Conservation (phyloP, 92 coral and sea anemone genomes). For the Actinernus sp. region DNA sequence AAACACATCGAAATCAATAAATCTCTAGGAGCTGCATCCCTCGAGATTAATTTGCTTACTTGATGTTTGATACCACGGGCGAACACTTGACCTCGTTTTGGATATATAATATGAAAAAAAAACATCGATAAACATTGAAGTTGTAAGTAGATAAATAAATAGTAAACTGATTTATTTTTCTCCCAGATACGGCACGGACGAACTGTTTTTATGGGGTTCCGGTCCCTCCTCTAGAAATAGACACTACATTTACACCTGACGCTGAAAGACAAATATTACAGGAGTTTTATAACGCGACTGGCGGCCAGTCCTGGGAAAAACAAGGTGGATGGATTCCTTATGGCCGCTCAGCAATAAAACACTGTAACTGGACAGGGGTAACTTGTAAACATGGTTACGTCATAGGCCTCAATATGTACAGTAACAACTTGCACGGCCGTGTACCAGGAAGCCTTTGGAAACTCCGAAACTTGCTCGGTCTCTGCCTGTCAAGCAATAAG, state of each 20-base stretch:
- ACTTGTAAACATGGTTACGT: conserved; percentile 67
- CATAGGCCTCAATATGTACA: conserved; percentile 48
- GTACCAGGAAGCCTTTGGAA: conserved; percentile 72
- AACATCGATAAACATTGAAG: too few relatives aligned
- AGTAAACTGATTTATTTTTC: too few relatives aligned
- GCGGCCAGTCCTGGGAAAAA: conserved; percentile 51
- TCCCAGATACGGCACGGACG: too few relatives aligned
- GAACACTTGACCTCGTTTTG: too few relatives aligned
- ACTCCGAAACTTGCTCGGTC: conserved; percentile 75
- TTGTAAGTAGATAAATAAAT: too few relatives aligned
- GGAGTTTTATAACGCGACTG: conserved; percentile 56
- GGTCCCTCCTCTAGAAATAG: conserved; percentile 9
- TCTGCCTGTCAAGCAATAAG: conserved; percentile 43
- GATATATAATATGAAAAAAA: too few relatives aligned
- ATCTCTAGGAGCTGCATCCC: too few relatives aligned
- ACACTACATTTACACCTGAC: conserved; percentile 50
- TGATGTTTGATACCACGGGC: too few relatives aligned
- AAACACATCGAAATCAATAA: too few relatives aligned
- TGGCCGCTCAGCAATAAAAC: conserved; percentile 11
- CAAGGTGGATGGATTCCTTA: conserved; percentile 41
- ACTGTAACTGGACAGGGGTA: conserved; percentile 87
- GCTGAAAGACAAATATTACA: conserved; percentile 51
- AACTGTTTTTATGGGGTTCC: conserved; percentile 39
- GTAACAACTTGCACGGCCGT: conserved; percentile 60
- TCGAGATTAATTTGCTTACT: too few relatives aligned